Evolutionary conservation across 2,888 invertebrate genomes (phyloP), one percentile per base, ranked within the genome.

Genomic region (Cephus rjabovi): DNA sequence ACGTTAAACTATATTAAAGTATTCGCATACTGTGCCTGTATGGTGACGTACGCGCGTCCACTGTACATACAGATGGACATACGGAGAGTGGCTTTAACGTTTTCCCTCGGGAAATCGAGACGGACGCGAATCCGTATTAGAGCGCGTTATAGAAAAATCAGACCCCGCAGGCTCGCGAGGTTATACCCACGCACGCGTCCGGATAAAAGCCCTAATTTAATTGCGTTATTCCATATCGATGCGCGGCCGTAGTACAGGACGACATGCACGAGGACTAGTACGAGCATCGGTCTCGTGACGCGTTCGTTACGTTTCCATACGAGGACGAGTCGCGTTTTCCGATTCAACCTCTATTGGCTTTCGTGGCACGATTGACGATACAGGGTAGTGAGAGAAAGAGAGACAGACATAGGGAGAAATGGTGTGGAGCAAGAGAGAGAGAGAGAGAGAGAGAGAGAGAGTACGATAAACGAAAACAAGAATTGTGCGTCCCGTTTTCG

Each of bases 131-230:
- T 56, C 23, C 31, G 37, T 33, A 37, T 81, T 81, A 81, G 82
- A 82, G 79, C 79, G 79, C 77, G 79, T 80, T 80, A 81, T 81
- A 75, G 82, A 81, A 79, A 82, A 79, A 81, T 79, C 79, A 81
- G 81, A 79, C 9, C 40, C 56, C 23, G 23, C 56, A 56, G 56
- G 56, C 56, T 56, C 56, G 56, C 23, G 56, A 56, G 56, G 56
- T 56, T 56, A 56, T 56, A 56, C 23, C 56, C 56, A 56, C 56
- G 56, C 56, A 56, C 56, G 56, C 23, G 56, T 56, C 56, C 56
- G 56, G 56, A 56, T 56, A 56, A 56, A 56, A 56, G 56, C 56
- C 23, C 9, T 56, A 56, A 56, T 56, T 56, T 56, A 56, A 56
- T 56, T 56, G 56, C 56, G 23, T 56, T 56, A 56, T 56, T 56